Evolutionary conservation across 1,140 invertebrate genomes (phyloP).

Genomic region (Acromyrmex charruanus): DNA sequence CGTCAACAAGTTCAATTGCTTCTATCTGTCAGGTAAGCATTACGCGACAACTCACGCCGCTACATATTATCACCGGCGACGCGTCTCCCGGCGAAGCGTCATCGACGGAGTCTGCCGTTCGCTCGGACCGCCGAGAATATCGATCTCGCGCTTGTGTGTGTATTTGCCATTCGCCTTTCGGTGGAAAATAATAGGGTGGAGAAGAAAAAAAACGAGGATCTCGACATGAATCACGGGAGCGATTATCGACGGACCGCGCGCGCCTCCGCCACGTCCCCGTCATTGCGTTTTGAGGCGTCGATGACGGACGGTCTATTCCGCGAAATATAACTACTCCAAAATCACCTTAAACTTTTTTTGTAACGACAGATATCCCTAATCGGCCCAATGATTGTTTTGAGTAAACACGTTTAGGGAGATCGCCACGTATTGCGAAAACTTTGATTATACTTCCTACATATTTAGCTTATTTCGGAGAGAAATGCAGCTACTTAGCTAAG

Average conservation of each 20-base stretch:
- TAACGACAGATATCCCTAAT: background rate
- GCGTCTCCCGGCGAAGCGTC: slow-evolving; percentile 10
- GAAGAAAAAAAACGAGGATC: background rate
- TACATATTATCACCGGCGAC: background rate
- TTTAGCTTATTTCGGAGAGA: background rate
- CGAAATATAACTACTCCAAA: background rate
- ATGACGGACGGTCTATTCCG: background rate
- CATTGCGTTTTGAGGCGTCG: background rate
- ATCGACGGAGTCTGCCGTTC: slow-evolving; percentile 41
- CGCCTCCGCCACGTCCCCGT: background rate
- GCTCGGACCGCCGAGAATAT: slow-evolving; percentile 75
- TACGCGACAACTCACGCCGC: no score
- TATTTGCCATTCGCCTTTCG: slow-evolving; percentile 71
- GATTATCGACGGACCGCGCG: slow-evolving; percentile 4
- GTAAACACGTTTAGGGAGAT: background rate
- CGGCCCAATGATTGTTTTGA: background rate
- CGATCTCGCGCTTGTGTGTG: slow-evolving; percentile 79
- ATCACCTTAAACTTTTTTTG: background rate
- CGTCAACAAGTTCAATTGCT: slow-evolving; percentile 94
- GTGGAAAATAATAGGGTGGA: slow-evolving; percentile 2
- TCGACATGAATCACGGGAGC: background rate
- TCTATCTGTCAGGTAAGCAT: slow-evolving; percentile 92
- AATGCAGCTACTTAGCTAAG: background rate
- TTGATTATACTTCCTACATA: background rate
- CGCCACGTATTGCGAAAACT: background rate